A percentile compares a stretch with the other conserved stretches of the same genome.
These are phyloP conservation scores for Acanthurus lineatus DNA, from an alignment of 2,797 vertebrate genomes.

Conservation along the genomic window DNA sequence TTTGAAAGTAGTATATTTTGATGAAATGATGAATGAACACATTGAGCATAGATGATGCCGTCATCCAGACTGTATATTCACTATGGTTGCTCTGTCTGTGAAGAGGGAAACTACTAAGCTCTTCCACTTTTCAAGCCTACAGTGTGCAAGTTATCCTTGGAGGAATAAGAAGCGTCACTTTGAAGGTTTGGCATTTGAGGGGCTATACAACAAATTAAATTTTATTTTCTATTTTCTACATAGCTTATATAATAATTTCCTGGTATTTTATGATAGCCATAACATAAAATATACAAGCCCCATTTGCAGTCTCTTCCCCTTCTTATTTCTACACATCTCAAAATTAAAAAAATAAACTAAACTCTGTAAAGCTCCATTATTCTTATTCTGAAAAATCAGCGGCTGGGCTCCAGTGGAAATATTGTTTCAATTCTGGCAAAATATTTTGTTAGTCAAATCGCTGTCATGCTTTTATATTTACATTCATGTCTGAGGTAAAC, in stretches of 20 bases:
- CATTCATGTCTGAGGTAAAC: conserved; percentile 46
- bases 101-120: conserved; percentile 16
- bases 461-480: conserved; percentile 17
- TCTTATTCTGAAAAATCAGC: conserved; percentile 26
- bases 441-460: conserved; percentile 62
- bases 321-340: conserved; percentile 26
- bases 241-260: conserved; percentile 74
- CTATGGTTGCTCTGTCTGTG: conserved; percentile 4
- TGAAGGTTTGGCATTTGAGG: conserved; percentile 8
- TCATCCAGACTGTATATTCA: no score
- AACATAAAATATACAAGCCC: conserved; percentile 13
- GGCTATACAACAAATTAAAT: conserved; percentile 35
- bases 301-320: conserved; percentile 1
- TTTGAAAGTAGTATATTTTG: no score
- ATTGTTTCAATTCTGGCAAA: conserved; percentile 24
- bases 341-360: conserved; percentile 15
- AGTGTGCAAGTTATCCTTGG: conserved; percentile 8
- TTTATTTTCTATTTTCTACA: conserved; percentile 38
- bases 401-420: not conserved
- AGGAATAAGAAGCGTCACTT: no score
- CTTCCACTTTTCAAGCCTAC: conserved; percentile 4
- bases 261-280: conserved; percentile 35
- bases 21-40: no score
- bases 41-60: no score
- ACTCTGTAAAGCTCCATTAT: conserved; percentile 62